These are phyloP conservation scores for Coptodon bakossiorum DNA, from an alignment of 2,113 vertebrate species.

Conservation along the genomic window DNA sequence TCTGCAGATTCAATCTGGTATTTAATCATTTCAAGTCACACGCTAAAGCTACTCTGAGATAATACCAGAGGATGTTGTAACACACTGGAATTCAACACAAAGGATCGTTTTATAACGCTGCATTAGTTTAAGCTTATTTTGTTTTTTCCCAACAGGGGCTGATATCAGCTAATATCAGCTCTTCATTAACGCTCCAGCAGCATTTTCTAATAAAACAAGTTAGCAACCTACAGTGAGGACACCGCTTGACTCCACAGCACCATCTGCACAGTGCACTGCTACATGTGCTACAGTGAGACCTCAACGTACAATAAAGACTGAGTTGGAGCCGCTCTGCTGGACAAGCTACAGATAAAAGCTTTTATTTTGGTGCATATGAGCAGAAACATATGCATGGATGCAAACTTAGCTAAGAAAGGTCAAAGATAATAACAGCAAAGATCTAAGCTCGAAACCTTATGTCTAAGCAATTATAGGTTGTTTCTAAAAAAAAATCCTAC, in stretches of 20 bases:
- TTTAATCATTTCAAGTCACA: background rate
- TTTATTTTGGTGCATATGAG: background rate
- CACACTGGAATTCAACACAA: background rate
- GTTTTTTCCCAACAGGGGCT: background rate
- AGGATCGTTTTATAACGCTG: background rate
- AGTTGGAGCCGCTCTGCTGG: background rate
- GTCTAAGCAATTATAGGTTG: background rate
- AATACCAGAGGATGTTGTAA: background rate
- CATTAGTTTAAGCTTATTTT: background rate
- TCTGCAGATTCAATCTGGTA: background rate
- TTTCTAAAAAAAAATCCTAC: background rate
- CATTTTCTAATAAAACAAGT: background rate
- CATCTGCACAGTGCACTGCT: background rate
- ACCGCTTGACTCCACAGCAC: background rate
- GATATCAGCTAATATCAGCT: background rate
- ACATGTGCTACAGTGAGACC: background rate
- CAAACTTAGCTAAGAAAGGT: background rate
- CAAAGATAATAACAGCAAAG: background rate
- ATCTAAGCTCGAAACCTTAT: background rate
- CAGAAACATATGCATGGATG: background rate
- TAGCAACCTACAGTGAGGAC: background rate
- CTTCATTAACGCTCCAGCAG: background rate
- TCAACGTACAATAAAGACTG: background rate
- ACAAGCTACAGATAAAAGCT: background rate
- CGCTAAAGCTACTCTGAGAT: background rate